Evolutionary conservation across 2,113 vertebrate species (phyloP).

Genomic region (Todiramphus chloris): DNA sequence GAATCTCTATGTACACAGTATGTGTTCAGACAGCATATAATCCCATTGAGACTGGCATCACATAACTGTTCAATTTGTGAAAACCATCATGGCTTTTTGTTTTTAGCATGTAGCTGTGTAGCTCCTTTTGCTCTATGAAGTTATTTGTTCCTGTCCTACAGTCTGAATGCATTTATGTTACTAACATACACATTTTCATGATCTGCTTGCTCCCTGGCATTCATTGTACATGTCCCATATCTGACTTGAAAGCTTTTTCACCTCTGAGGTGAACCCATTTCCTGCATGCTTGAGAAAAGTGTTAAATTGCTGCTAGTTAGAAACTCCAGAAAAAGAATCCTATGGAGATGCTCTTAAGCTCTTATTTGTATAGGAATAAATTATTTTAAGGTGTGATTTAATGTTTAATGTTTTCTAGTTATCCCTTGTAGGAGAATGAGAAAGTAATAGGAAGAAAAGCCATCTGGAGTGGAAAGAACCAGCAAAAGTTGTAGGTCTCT

Average conservation of each 20-base stretch:
- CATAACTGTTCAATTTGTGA: not conserved
- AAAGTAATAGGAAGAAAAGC: not conserved
- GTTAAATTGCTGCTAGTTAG: not conserved
- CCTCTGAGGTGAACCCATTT: not conserved
- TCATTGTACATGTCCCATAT: not conserved
- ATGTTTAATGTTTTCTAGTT: not conserved
- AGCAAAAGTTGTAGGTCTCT: not conserved
- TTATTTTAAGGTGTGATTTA: not conserved
- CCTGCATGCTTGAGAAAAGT: not conserved
- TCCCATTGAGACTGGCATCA: not conserved
- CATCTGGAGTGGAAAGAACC: not conserved
- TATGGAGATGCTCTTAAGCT: not conserved
- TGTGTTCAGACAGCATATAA: not conserved
- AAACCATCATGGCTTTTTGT: not conserved
- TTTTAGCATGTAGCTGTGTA: not conserved
- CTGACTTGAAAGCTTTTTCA: not conserved
- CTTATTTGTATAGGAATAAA: not conserved
- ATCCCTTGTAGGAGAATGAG: not conserved
- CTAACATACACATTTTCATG: not conserved
- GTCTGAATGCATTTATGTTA: not conserved
- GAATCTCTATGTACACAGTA: not conserved
- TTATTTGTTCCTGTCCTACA: not conserved
- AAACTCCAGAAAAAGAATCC: not conserved
- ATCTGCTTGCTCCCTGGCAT: not conserved
- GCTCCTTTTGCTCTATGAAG: not conserved